Percentiles rank a stretch among this genome's conserved stretches.
Evolutionary conservation across 1,140 invertebrate genomes (phyloP).

Genomic region (Trachelipus rathkii): DNA sequence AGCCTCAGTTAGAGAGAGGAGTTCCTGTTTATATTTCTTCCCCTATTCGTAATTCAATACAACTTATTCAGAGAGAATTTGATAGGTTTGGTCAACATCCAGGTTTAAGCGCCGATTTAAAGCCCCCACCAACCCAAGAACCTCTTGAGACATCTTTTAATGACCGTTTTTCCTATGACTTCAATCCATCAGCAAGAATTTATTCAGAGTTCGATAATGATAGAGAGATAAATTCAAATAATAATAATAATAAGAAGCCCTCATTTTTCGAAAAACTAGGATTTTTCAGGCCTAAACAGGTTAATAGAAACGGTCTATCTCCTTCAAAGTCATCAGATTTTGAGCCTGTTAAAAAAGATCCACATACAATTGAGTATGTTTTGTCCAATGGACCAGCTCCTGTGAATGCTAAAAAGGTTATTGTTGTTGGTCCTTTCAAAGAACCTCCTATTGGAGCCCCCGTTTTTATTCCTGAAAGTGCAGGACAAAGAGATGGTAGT

Average conservation of each 20-base stretch:
- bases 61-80: background rate
- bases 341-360: background rate
- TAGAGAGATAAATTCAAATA: background rate
- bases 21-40: slow-evolving; percentile 1
- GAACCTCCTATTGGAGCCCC: background rate
- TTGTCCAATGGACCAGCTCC: background rate
- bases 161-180: background rate
- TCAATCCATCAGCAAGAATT: background rate
- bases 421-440: background rate
- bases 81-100: background rate
- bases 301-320: background rate
- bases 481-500: background rate
- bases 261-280: background rate
- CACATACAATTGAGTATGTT: background rate
- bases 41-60: background rate
- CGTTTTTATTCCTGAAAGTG: background rate
- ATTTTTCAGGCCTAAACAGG: background rate
- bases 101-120: background rate
- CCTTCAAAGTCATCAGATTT: background rate
- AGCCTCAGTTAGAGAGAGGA: background rate
- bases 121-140: background rate
- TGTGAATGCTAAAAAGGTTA: background rate
- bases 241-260: background rate
- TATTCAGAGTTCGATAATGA: background rate
- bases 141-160: background rate